Evolutionary conservation across 1,140 invertebrate species (phyloP), one percentile per base, ranked within the genome.

Genomic region (Ips nitidus): DNA sequence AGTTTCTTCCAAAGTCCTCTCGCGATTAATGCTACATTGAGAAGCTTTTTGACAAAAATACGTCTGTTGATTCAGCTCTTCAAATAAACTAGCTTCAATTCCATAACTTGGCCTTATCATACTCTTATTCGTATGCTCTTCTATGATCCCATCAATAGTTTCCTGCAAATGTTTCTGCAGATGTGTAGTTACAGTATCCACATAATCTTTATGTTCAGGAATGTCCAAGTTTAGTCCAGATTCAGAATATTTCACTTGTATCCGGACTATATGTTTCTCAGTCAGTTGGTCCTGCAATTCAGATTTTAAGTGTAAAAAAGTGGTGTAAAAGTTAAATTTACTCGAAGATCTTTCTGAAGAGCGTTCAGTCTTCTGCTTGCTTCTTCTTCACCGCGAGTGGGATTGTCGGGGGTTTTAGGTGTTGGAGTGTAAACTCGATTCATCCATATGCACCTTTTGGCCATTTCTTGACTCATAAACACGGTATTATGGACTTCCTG

Each of bases 401-500:
- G 76, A 74, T 81, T 84, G 4, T 85, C 83, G 36, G 81, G 80
- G 57, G 78, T 75, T 79, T 82, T 75, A 63, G 77, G 73, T 73
- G 78, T 68, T 73, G 84, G 79, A 36, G 82, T 84, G 73, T 82
- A 84, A 6, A 80, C 85, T 66, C 85, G 82, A 75, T 84, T 88
- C 79, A 91, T 84, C 90, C 90, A 92, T 71, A 92, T 85, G 76
- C 89, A 91, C 55, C 89, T 84, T 75, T 89, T 86, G 1, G 90
- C 89, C 56, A 90, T 83, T 77, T 91, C 90, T 66, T 88, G 86
- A 74, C 88, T 88, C 85, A 90, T 89, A 58, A 91, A 84, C 4
- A 92, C 88, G 1, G 89, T 90, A 76, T 92, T 91, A 74, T 91
- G 89, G 1, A 92, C 88, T 80, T 91, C 90, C 87, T 89, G 76